Conservation (phyloP, 1,140 invertebrate genomes). For the Bradynema listronoti region DNA sequence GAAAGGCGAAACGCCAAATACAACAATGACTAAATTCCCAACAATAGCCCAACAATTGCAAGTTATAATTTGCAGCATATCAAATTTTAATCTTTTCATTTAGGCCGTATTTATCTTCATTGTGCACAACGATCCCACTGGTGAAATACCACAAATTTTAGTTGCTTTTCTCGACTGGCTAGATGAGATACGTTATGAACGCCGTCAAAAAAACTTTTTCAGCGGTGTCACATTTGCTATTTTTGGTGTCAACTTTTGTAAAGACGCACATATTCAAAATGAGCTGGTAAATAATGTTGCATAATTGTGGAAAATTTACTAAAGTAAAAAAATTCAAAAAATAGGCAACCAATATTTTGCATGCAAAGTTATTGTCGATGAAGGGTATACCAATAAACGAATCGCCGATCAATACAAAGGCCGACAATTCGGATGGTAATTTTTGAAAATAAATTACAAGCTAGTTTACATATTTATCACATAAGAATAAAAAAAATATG, state of each 20-base stretch:
- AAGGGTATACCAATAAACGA: background rate
- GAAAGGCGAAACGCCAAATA: too few species aligned
- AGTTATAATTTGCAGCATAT: background rate
- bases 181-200: conserved; percentile 26
- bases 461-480: too few species aligned
- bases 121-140: background rate
- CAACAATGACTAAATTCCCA: too few species aligned
- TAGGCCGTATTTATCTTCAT: conserved; percentile 10
- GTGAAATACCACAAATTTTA: background rate
- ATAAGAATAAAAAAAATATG: too few species aligned
- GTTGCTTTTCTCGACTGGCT: conserved; percentile 26
- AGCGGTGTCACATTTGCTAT: background rate
- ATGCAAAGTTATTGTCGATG: background rate
- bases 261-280: background rate
- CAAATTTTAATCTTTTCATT: conserved; percentile 11
- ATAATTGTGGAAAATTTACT: background rate
- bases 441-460: too few species aligned
- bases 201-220: conserved; percentile 14
- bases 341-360: background rate
- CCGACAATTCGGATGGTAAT: too few species aligned
- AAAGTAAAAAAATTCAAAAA: background rate
- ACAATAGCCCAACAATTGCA: conserved; percentile 18
- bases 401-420: too few species aligned
- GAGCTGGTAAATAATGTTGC: background rate
- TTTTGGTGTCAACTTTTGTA: conserved; percentile 9